Conservation (phyloP, 2,113 vertebrate species). For the Alligator mississippiensis region DNA sequence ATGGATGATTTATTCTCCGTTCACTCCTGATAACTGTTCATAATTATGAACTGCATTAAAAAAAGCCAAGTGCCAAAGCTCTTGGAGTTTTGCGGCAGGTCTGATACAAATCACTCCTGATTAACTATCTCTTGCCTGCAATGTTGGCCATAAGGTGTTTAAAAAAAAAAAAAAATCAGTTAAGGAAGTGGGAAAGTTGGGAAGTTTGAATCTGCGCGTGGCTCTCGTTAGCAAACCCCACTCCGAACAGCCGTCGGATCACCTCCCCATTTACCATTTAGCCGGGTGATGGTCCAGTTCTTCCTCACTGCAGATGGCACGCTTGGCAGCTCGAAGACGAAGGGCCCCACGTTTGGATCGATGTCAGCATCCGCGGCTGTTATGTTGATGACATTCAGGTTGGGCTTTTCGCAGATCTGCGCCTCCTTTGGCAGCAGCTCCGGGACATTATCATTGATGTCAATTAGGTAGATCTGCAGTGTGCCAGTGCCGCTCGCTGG, state of each 20-base stretch:
- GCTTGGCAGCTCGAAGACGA: slow-evolving; percentile 93
- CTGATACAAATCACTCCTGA: slow-evolving; percentile 74
- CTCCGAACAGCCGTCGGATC: slow-evolving; percentile 6
- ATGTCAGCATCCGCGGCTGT: slow-evolving; percentile 91
- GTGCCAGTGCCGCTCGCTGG: slow-evolving; percentile 93
- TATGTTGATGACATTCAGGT: slow-evolving; percentile 91
- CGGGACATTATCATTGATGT: slow-evolving; percentile 96
- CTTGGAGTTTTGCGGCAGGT: slow-evolving; percentile 63
- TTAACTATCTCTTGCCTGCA: slow-evolving; percentile 69
- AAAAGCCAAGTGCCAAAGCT: slow-evolving; percentile 71
- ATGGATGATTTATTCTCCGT: slow-evolving; percentile 76
- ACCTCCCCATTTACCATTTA: slow-evolving; percentile 87
- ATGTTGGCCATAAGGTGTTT: slow-evolving; percentile 24
- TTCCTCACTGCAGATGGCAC: slow-evolving; percentile 87
- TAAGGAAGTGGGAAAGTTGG: slow-evolving; percentile 28
- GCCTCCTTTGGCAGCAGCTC: slow-evolving; percentile 92
- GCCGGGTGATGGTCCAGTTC: slow-evolving; percentile 95
- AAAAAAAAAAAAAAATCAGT: slow-evolving; percentile 60
- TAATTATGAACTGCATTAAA: slow-evolving; percentile 77
- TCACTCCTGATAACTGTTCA: slow-evolving; percentile 71
- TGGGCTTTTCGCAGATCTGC: slow-evolving; percentile 93
- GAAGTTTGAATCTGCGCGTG: slow-evolving; percentile 9
- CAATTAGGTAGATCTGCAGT: slow-evolving; percentile 94
- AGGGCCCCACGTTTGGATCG: slow-evolving; percentile 94
- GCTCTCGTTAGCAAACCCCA: background rate